Base-by-base conservation (phyloP, 2,888 invertebrate species). In the Zootermopsis nevadensis region DNA sequence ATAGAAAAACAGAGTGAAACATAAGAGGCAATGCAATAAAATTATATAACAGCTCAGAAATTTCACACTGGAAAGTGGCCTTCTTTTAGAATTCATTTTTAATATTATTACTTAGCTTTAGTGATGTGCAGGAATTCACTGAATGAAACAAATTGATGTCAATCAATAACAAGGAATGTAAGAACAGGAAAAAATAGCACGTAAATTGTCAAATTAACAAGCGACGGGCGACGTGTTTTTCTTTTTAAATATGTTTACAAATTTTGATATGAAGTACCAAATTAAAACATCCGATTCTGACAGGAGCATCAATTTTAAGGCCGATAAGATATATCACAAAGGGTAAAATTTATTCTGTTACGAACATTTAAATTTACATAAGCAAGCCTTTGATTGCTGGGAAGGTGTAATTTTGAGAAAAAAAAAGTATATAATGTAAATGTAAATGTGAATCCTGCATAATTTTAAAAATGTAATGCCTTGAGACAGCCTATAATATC, bases 1-100 rank as follows among this genome's bases (percentile, higher is more conserved):
- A 82, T 27, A 83, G 66, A 79, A 79, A 80, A 79, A 83, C 69
- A 83, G 67, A 83, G 79, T 77, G 55, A 83, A 79, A 79, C 79
- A 35, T n/a, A 79, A 79, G 31, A 24, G 66, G 79, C 38, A 79
- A 66, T 79, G 79, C 79, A 35, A 79, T 79, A n/a, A 79, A 66
- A 74, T 38, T 6, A 74, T 42, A 33, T 74, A 74, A 74, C 4
- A 33, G 31, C 7, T 69, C 33, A 69, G 27, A n/a, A 60, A 60
- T n/a, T 60, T 60, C 60, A 60, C 27, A 60, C n/a, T 33, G 33
- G 69, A 33, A 69, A 69, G 69, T 69, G 69, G 69, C 19, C 33
- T 69, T 69, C 69, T 69, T 69, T 69, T 1, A 24, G 31, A 33
- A 27, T 33, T 27, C 69, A 30, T 8, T 2, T 69, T 2, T 69